Percentiles rank a stretch among this genome's conserved stretches.
phyloP scores from a whole-genome alignment of 2,797 vertebrate species.

The Margarornis squamiger region DNA sequence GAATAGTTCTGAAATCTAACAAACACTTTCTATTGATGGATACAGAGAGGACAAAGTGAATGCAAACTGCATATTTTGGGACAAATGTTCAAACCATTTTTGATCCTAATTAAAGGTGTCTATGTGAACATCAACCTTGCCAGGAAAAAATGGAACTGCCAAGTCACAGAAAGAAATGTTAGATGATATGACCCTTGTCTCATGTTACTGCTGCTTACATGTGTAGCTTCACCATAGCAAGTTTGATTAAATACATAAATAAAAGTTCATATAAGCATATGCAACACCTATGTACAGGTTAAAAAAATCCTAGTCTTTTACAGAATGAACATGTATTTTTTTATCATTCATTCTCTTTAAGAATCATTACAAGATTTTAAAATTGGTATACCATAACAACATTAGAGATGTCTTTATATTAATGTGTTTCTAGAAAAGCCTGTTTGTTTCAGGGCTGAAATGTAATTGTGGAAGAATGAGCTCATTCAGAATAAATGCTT shows the following conservation, averaged over 20 bases:
- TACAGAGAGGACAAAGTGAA: neutral
- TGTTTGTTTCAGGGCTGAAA: neutral
- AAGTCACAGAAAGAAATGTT: neutral
- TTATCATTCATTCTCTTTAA: neutral
- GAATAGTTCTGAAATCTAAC: neutral
- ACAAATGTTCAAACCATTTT: neutral
- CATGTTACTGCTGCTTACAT: neutral
- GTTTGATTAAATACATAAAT: neutral
- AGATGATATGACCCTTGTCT: neutral
- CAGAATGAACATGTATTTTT: neutral
- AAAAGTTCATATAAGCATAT: neutral
- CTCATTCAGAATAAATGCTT: slow-evolving; percentile 51
- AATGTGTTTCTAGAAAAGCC: neutral
- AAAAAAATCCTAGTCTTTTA: neutral
- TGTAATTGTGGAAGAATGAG: neutral
- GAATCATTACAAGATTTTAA: neutral
- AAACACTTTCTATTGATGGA: neutral
- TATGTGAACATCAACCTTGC: neutral
- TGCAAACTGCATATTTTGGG: neutral
- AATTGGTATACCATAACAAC: neutral
- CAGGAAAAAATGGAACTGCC: slow-evolving; percentile 33
- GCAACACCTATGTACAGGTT: neutral
- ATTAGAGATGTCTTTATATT: neutral
- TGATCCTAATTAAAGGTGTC: slow-evolving; percentile 36
- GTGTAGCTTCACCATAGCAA: neutral